Base-by-base conservation (phyloP, 1,140 invertebrate genomes). In the Belonocnema kinseyi region DNA sequence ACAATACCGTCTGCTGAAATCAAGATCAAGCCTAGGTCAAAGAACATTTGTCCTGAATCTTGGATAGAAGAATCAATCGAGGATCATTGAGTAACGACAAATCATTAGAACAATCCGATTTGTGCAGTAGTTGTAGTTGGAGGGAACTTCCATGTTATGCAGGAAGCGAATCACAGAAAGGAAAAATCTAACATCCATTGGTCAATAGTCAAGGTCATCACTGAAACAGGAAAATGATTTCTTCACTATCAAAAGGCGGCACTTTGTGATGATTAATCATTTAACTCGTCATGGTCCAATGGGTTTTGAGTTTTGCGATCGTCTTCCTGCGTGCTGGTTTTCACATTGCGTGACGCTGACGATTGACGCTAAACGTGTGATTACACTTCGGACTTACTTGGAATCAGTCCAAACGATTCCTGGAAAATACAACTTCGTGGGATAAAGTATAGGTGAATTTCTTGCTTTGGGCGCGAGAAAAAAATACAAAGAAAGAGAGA, bases 1-100 rank as follows among this genome's bases (percentile, higher is more conserved):
- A 91, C 70, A 91, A 91, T 72, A 90, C 89, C 2, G 89, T 91
- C 51, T 87, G 89, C 73, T 91, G 82, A 91, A 76, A 10, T 50
- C 17, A 16, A 50, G 6, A 78, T 13, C 17, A 11, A 10, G 12
- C 4, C 54, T n/a, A n/a, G 54, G 54, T n/a, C 54, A 56, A 12
- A 7, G 0, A 70, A 12, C 16, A 11, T 26, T 21, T 40, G 7
- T 26, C 8, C 19, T 26, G 61, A 70, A 70, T 21, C 13, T 46
- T 13, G 46, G 50, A n/a, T 19, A 6, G 78, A 77, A 76, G 76
- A 76, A 78, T 78, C 72, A 54, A 70, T 50, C 50, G n/a, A 72
- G 72, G 73, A 19, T 50, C 54, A 40, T 73, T 16, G 46, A 53
- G 17, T 5, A 3, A 33, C 4, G 5, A 33, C 0, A 3, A 54